A percentile compares a stretch with the other conserved stretches of the same genome.
phyloP scores from a whole-genome alignment of 92 coral and sea anemone genomes.

The Muricea muricata region DNA sequence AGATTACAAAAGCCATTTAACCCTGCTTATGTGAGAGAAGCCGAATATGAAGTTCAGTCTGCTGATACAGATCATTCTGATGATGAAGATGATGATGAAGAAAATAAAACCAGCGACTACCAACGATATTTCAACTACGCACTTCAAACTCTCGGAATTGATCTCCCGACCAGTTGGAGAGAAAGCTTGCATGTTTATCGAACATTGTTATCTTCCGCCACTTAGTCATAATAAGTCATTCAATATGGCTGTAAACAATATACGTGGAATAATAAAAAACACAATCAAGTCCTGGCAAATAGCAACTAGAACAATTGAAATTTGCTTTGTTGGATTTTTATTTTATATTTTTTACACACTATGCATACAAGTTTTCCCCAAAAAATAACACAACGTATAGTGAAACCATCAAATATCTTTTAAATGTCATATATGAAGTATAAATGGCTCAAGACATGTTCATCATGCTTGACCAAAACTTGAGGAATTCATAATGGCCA shows the following conservation, averaged over 20 bases:
- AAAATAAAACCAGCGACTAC: conserved; percentile 55
- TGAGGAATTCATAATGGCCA: conserved; percentile 27
- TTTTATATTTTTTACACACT: not conserved
- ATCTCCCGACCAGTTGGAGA: conserved; percentile 54
- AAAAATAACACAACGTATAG: not conserved
- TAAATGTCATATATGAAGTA: not conserved
- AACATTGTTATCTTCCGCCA: conserved; percentile 54
- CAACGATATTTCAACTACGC: conserved; percentile 46
- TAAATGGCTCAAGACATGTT: not conserved
- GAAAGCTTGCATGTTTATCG: conserved; percentile 56
- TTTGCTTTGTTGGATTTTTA: not conserved
- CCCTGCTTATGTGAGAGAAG: conserved; percentile 39
- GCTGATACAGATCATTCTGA: not conserved
- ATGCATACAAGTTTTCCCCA: not conserved
- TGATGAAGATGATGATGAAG: conserved; percentile 20
- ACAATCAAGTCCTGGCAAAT: not conserved
- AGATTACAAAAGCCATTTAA: conserved; percentile 48
- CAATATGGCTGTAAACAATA: conserved; percentile 18
- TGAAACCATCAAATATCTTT: not conserved
- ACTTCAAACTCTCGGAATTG: conserved; percentile 49
- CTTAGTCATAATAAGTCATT: not conserved
- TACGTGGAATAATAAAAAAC: not conserved
- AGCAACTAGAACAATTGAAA: not conserved
- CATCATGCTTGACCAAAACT: conserved; percentile 24
- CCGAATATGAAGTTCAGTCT: conserved; percentile 40